These are phyloP conservation scores for Bolinopsis microptera DNA, from an alignment of 37 sponge, comb jelly and placozoan species.

Conservation along the genomic window DNA sequence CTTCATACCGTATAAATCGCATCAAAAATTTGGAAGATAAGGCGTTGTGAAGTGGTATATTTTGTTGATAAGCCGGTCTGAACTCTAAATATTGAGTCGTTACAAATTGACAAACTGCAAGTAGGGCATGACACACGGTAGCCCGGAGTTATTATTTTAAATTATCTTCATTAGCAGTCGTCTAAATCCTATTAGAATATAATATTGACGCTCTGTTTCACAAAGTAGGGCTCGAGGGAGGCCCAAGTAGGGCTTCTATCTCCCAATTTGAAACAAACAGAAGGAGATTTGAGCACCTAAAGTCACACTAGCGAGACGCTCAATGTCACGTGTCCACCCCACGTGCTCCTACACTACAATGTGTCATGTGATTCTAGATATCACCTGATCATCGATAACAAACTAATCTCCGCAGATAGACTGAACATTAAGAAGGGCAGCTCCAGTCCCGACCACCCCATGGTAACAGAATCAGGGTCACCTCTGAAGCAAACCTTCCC, in stretches of 20 bases:
- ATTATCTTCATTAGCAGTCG: constrained; percentile 54
- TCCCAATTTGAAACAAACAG: background rate
- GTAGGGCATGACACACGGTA: constrained; percentile 21
- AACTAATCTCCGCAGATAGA: constrained; percentile 18
- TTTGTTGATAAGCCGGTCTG: constrained; percentile 39
- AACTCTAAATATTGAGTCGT: constrained; percentile 54
- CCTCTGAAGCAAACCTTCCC: background rate
- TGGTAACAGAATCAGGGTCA: background rate
- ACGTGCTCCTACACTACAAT: background rate
- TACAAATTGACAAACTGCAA: constrained; percentile 38
- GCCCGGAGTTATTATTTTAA: constrained; percentile 21
- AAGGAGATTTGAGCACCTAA: background rate
- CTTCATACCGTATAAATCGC: background rate
- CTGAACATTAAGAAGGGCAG: constrained; percentile 49
- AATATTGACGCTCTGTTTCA: constrained; percentile 30
- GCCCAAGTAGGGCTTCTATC: constrained; percentile 10
- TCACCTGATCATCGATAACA: background rate
- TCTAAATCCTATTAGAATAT: constrained; percentile 47
- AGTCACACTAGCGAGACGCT: background rate
- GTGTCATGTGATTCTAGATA: background rate
- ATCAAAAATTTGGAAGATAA: constrained; percentile 38
- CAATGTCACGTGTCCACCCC: background rate
- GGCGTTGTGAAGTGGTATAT: background rate
- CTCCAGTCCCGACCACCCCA: background rate
- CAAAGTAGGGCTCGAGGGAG: constrained; percentile 7